These are phyloP conservation scores for Trinorchestia longiramus DNA, from an alignment of 1,140 invertebrate species.

Conservation along the genomic window DNA sequence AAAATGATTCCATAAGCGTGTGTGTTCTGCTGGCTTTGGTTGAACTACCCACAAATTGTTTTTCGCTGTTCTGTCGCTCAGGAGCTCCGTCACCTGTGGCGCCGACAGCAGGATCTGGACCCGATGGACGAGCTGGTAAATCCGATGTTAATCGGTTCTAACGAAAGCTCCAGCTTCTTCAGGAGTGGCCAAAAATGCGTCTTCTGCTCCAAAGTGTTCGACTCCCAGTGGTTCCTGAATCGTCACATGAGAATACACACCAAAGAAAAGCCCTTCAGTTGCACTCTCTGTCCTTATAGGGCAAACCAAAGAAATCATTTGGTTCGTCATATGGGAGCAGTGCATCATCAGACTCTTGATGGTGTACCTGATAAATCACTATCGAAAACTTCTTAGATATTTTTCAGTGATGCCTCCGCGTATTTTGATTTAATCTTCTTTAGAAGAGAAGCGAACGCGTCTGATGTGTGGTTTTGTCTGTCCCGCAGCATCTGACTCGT, in stretches of 20 bases:
- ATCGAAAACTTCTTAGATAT: background rate
- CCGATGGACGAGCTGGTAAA: constrained; percentile 27
- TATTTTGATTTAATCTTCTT: background rate
- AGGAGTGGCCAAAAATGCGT: constrained; percentile 58
- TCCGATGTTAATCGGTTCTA: background rate
- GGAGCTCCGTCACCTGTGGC: constrained; percentile 6
- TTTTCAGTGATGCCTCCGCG: background rate
- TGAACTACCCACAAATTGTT: background rate
- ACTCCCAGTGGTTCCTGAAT: constrained; percentile 59
- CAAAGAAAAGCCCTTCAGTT: constrained; percentile 56
- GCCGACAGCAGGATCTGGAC: constrained; percentile 10
- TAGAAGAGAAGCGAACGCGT: background rate
- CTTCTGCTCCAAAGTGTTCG: constrained; percentile 62
- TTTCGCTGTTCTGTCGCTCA: constrained; percentile 48
- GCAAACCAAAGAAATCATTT: constrained; percentile 68
- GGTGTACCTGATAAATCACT: background rate
- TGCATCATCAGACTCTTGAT: constrained; percentile 5
- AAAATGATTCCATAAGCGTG: background rate
- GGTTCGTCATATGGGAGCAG: constrained; percentile 52
- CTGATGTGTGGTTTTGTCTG: constrained; percentile 46
- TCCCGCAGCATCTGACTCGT: constrained; percentile 36
- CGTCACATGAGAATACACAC: constrained; percentile 58
- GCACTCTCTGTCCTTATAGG: constrained; percentile 63
- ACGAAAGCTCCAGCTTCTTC: constrained; percentile 11
- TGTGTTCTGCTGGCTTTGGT: background rate